Conservation (phyloP, 2,113 vertebrate genomes). For the Elachura formosa region DNA sequence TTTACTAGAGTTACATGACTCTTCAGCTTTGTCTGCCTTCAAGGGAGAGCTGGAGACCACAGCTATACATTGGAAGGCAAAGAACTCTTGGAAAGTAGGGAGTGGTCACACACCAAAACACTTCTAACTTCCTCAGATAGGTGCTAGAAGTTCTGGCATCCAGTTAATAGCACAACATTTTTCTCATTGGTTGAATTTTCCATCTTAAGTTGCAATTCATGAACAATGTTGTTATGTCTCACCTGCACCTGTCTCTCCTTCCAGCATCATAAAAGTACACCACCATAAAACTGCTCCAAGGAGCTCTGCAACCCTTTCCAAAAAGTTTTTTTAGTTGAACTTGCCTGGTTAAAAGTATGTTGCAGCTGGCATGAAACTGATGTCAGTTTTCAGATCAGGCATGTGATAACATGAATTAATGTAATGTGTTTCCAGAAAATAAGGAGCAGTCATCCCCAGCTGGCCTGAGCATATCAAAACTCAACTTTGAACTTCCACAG, state of each 20-base stretch:
- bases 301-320: background rate
- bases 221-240: background rate
- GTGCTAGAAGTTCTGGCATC: background rate
- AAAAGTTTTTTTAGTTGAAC: background rate
- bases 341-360: background rate
- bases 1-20: background rate
- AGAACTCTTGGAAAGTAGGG: background rate
- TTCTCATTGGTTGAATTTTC: background rate
- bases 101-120: background rate
- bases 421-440: background rate
- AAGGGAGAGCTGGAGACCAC: background rate
- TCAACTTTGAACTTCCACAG: background rate
- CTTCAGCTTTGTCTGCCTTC: background rate
- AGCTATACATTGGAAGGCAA: background rate
- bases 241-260: background rate
- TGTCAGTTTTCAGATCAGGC: background rate
- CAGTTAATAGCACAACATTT: background rate
- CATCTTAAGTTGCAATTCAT: background rate
- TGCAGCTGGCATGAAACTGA: background rate
- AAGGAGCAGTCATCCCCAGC: background rate
- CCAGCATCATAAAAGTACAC: background rate
- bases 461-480: background rate
- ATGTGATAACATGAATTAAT: background rate
- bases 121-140: background rate
- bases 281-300: background rate